A percentile compares a stretch with the other conserved stretches of the same genome.
Conservation (phyloP, 1,140 invertebrate species). For the Plodia interpunctella region DNA sequence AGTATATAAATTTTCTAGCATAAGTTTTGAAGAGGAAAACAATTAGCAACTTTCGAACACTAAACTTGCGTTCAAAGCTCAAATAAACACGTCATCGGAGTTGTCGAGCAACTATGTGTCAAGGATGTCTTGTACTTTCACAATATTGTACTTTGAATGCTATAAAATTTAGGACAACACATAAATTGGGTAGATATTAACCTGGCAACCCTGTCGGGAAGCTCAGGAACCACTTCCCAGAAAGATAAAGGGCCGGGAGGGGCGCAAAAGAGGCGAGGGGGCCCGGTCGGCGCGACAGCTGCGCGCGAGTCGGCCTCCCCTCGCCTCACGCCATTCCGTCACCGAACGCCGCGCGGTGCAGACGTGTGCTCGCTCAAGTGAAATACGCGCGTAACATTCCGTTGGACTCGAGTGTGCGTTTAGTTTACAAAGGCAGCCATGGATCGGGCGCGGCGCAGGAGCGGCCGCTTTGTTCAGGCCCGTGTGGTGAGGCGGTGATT, state of each 20-base stretch:
- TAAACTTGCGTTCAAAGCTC: slow-evolving; percentile 9
- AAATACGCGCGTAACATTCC: slow-evolving; percentile 40
- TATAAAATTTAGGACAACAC: neutral
- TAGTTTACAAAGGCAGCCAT: slow-evolving; percentile 37
- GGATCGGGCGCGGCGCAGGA: slow-evolving; percentile 40
- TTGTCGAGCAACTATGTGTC: slow-evolving; percentile 44
- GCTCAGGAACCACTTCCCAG: slow-evolving; percentile 75
- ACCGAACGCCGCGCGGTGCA: slow-evolving; percentile 32
- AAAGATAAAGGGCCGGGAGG: slow-evolving; percentile 68
- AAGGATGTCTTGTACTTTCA: slow-evolving; percentile 55
- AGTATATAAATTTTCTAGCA: no score
- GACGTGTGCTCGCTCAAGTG: slow-evolving; percentile 30
- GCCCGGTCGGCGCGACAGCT: slow-evolving; percentile 52
- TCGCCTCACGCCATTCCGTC: slow-evolving; percentile 51
- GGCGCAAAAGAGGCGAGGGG: slow-evolving; percentile 25
- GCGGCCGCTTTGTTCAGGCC: slow-evolving; percentile 59
- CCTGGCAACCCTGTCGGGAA: slow-evolving; percentile 60
- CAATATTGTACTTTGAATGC: neutral
- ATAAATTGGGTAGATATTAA: neutral
- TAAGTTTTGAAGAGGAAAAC: no score
- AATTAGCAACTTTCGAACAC: slow-evolving; percentile 7
- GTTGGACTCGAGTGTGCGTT: slow-evolving; percentile 35
- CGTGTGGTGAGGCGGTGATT: slow-evolving; percentile 69
- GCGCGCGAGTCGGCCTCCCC: slow-evolving; percentile 59
- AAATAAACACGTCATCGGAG: slow-evolving; percentile 41